Evolutionary conservation across 2,888 invertebrate species (phyloP).

Genomic region (Nasonia oneida): DNA sequence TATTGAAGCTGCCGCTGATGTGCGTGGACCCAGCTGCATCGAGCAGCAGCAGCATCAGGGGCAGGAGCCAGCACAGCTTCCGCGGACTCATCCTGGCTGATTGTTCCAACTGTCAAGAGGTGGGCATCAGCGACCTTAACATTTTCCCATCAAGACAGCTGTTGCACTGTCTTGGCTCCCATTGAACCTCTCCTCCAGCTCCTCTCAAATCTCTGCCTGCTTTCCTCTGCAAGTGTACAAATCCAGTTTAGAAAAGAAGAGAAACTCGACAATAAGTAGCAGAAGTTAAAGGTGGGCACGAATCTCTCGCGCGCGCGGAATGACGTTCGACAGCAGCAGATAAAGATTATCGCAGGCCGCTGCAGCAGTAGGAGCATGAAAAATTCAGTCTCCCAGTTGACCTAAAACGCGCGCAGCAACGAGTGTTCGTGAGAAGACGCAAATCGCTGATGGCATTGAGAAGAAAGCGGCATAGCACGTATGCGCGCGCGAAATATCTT

Average conservation of each 20-base stretch:
- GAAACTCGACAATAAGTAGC: neutral
- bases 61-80: conserved; percentile 49
- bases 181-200: neutral
- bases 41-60: conserved; percentile 52
- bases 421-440: neutral
- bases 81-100: conserved; percentile 24
- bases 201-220: neutral
- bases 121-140: conserved; percentile 35
- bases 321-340: neutral
- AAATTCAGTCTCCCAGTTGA: conserved; percentile 12
- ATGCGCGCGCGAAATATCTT: neutral
- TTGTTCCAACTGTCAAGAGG: conserved; percentile 56
- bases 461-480: neutral
- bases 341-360: neutral
- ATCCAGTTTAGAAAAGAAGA: neutral
- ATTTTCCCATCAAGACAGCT: conserved; percentile 57
- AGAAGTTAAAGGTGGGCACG: neutral
- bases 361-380: neutral
- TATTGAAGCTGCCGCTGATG: conserved; percentile 84
- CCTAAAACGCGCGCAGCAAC: neutral
- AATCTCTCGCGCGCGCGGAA: neutral
- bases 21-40: conserved; percentile 78
- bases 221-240: neutral
- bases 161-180: conserved; percentile 3
- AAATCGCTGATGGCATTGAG: neutral